Percentiles rank a stretch among this genome's conserved stretches.
Evolutionary conservation across 2,797 vertebrate species (phyloP).

Genomic region (Distichodus sexfasciatus): DNA sequence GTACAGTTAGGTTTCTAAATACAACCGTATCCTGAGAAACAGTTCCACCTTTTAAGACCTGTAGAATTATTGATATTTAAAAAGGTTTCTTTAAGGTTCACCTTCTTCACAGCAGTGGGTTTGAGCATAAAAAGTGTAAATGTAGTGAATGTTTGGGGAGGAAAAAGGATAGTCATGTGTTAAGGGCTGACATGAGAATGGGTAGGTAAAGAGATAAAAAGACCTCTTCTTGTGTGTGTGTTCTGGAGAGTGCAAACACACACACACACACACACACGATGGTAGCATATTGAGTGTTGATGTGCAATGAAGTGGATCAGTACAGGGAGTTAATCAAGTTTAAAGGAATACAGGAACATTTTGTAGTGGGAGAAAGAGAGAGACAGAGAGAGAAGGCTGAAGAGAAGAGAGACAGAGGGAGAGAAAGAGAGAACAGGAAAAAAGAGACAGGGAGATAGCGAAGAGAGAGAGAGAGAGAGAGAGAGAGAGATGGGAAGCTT

Average conservation of each 20-base stretch:
- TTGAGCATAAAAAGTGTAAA: constrained; percentile 15
- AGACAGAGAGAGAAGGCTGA: too few species aligned
- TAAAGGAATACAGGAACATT: too few species aligned
- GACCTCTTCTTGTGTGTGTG: not conserved
- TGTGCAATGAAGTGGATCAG: too few species aligned
- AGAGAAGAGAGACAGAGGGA: too few species aligned
- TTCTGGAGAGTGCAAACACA: not conserved
- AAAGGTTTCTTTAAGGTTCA: not conserved
- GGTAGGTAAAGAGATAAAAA: not conserved
- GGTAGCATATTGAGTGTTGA: too few species aligned
- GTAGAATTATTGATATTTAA: constrained; percentile 25
- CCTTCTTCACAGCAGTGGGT: not conserved
- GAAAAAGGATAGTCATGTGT: not conserved
- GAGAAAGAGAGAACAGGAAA: too few species aligned
- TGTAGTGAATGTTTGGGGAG: not conserved
- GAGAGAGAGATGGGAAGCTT: too few species aligned
- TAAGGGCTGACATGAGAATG: not conserved
- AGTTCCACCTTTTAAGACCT: not conserved
- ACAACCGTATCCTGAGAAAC: not conserved
- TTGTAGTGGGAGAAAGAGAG: too few species aligned
- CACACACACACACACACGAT: not conserved
- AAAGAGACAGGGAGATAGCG: too few species aligned
- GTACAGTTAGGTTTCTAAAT: not conserved
- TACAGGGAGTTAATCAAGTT: too few species aligned
- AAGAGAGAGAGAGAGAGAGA: too few species aligned